Conservation (phyloP, 2,113 vertebrate genomes). For the Thalassoma bifasciatum region DNA sequence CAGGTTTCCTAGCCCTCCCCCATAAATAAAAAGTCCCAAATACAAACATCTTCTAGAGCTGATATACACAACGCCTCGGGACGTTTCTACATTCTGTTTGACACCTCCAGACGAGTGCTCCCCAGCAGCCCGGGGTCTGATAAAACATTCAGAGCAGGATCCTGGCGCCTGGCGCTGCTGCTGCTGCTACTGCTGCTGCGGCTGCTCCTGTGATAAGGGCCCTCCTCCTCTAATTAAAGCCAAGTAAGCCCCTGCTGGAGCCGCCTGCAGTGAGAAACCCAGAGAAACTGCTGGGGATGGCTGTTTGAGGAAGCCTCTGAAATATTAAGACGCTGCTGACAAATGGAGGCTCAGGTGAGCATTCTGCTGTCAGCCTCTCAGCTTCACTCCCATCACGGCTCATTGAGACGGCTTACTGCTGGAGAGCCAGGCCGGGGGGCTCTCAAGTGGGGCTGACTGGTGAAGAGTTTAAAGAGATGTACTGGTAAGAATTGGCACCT, state of each 20-base stretch:
- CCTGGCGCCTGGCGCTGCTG: slow-evolving; percentile 46
- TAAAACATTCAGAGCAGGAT: slow-evolving; percentile 76
- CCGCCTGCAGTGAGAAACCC: slow-evolving; percentile 64
- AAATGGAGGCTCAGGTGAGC: slow-evolving; percentile 70
- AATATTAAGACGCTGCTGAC: slow-evolving; percentile 78
- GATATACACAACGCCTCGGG: slow-evolving; percentile 50
- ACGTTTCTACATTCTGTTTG: slow-evolving; percentile 73
- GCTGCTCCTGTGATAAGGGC: slow-evolving; percentile 71
- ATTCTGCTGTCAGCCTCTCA: slow-evolving; percentile 68
- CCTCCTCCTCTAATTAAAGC: slow-evolving; percentile 76
- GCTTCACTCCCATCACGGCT: slow-evolving; percentile 58
- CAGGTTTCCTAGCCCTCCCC: not conserved
- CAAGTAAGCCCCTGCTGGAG: slow-evolving; percentile 60
- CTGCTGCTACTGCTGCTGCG: slow-evolving; percentile 36
- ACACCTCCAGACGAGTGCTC: slow-evolving; percentile 66
- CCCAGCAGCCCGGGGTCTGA: slow-evolving; percentile 62
- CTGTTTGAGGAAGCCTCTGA: slow-evolving; percentile 71
- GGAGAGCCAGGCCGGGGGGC: slow-evolving; percentile 20
- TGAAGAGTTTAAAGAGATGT: slow-evolving; percentile 10
- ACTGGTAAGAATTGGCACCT: not conserved
- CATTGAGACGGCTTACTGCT: slow-evolving; percentile 30
- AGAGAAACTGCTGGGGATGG: slow-evolving; percentile 64
- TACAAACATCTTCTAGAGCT: slow-evolving; percentile 51
- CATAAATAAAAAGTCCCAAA: slow-evolving; percentile 36
- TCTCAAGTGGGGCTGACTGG: slow-evolving; percentile 20